Percentiles rank a stretch among this genome's conserved stretches.
phyloP scores from a whole-genome alignment of 2,888 invertebrate species.

The Mesochorus sp. region DNA sequence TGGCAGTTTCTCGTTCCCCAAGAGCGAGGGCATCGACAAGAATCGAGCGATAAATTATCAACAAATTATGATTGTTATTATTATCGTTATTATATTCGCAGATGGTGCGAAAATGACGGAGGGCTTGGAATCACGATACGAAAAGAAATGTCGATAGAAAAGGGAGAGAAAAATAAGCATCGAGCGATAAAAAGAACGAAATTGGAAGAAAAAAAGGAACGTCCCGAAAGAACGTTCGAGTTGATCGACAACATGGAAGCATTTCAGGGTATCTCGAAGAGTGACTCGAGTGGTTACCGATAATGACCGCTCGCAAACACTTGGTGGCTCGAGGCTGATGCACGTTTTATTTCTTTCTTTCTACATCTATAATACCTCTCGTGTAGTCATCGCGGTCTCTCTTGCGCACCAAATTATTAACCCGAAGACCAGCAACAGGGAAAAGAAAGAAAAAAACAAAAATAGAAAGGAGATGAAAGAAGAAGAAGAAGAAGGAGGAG shows the following conservation, averaged over 20 bases:
- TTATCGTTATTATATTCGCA: conserved; percentile 4
- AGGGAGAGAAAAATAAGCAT: background rate
- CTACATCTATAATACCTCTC: conserved; percentile 4
- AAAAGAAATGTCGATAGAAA: background rate
- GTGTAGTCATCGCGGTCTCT: conserved; percentile 29
- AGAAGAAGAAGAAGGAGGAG: conserved; percentile 20
- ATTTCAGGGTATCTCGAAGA: background rate
- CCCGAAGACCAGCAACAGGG: conserved; percentile 7
- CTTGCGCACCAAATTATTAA: conserved; percentile 51
- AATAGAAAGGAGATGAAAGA: background rate
- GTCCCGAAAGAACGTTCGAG: background rate
- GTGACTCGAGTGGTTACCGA: conserved; percentile 33
- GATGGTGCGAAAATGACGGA: conserved; percentile 23
- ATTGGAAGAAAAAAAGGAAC: background rate
- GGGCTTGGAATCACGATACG: background rate
- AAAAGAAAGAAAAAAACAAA: background rate
- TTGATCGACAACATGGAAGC: background rate
- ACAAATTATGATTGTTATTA: too few relatives aligned
- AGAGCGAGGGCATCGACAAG: background rate
- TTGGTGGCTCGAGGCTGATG: conserved; percentile 30
- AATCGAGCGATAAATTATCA: conserved; percentile 18
- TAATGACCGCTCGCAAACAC: conserved; percentile 54
- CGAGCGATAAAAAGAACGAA: background rate
- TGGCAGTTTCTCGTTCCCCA: background rate
- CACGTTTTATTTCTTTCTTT: conserved; percentile 8